Evolutionary conservation across 2,113 vertebrate species (phyloP), one percentile per base, ranked within the genome.

Genomic region (Cryptotis parvus): DNA sequence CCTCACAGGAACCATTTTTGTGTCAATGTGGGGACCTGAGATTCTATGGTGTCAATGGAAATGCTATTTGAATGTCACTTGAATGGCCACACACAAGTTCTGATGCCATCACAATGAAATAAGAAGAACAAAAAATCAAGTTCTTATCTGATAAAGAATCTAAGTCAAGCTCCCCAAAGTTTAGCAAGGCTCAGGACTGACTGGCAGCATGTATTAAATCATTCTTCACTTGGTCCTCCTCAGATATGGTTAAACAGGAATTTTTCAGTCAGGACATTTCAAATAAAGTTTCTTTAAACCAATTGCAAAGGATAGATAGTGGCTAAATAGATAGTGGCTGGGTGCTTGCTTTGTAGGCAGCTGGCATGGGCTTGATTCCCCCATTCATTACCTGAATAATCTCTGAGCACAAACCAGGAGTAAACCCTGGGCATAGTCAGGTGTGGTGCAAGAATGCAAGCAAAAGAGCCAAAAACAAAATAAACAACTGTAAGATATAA

Each of bases 1-100:
- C 81, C 96, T 92, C 96, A 65, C 8, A 68, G 95, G 94, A 96
- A 90, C 85, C 74, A 74, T 96, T 96, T 43, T 0, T 0, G 0
- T 90, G 94, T 95, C 94, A 90, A 4, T 27, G 0, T 9, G 9
- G 84, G 87, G 94, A 72, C 41, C 80, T 77, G 37, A 91, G 93
- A 3, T 31, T 52, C 96, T 84, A n/a, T 16, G 37, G 68, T 96
- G 84, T 94, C 96, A 91, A 11, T 93, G 22, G 35, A 91, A 93
- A 84, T 61, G 87, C 16, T 1, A 1, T 89, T 94, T 97, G 92
- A 95, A 92, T 89, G 70, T 90, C 61, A 88, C 2, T 49, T 10
- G 66, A 87, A 87, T 45, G 27, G 82, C 75, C 24, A 41, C 45
- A 73, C 52, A 33, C 15, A 52, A 91, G 41, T 70, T 77, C 76